A percentile compares a stretch with the other conserved stretches of the same genome.
phyloP scores from a whole-genome alignment of 2,888 invertebrate genomes.

The Theretra japonica region DNA sequence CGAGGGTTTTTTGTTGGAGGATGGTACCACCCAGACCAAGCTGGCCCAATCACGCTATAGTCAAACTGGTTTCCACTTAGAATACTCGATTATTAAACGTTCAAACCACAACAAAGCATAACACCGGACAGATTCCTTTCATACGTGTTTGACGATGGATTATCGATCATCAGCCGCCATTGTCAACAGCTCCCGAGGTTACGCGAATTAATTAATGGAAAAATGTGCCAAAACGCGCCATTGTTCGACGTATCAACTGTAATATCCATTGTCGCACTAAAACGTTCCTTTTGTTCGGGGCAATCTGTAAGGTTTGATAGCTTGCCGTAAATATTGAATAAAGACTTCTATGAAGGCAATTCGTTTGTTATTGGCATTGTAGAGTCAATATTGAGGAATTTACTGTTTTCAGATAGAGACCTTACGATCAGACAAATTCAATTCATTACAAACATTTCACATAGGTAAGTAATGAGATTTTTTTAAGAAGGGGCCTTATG shows the following conservation, averaged over 20 bases:
- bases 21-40: too few species aligned
- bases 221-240: slow-evolving; percentile 16
- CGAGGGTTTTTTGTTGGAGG: too few species aligned
- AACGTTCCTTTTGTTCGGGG: slow-evolving; percentile 16
- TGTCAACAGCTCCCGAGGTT: neutral
- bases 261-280: slow-evolving; percentile 12
- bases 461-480: too few species aligned
- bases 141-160: slow-evolving; percentile 7
- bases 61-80: neutral
- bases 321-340: slow-evolving; percentile 15
- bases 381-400: neutral
- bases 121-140: neutral
- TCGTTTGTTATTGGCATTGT: neutral
- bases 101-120: neutral
- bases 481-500: too few species aligned
- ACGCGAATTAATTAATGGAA: slow-evolving; percentile 21
- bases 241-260: slow-evolving; percentile 14
- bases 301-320: slow-evolving; percentile 5
- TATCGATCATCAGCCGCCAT: slow-evolving; percentile 17
- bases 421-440: neutral
- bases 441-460: neutral
- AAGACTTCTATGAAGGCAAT: neutral
- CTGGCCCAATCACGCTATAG: too few species aligned
- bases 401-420: neutral
- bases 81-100: neutral